Evolutionary conservation across 2,888 invertebrate species (phyloP).

Genomic region (Acanthopleura granulata): DNA sequence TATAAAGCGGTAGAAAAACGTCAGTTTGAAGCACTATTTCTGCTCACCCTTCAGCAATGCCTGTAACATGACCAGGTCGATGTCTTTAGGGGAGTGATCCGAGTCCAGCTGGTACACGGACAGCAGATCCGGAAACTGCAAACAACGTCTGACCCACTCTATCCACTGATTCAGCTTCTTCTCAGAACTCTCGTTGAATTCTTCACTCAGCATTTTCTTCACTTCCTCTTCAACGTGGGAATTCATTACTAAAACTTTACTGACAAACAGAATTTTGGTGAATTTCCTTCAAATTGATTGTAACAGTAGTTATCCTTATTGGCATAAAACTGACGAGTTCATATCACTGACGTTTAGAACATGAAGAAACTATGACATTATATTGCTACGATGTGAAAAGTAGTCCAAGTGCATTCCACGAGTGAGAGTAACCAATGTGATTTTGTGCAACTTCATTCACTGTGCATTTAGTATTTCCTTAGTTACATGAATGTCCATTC

Average conservation of each 20-base stretch:
- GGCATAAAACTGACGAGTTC: too few relatives aligned
- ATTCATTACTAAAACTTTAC: constrained; percentile 31
- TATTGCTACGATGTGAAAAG: too few relatives aligned
- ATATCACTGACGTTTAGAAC: too few relatives aligned
- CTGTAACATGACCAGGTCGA: constrained; percentile 67
- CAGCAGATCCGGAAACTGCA: constrained; percentile 53
- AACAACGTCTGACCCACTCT: constrained; percentile 48
- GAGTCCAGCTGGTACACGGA: constrained; percentile 64
- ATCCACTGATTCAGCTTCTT: constrained; percentile 34
- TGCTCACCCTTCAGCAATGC: constrained; percentile 66
- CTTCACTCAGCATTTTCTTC: constrained; percentile 42
- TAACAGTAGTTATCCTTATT: too few relatives aligned
- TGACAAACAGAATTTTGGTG: constrained; percentile 13
- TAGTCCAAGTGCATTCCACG: too few relatives aligned
- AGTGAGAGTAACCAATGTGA: too few relatives aligned
- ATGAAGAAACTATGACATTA: too few relatives aligned
- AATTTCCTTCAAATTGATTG: too few relatives aligned
- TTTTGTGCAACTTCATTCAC: too few relatives aligned
- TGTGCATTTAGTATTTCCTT: too few relatives aligned
- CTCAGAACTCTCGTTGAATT: constrained; percentile 38
- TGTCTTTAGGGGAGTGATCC: constrained; percentile 45
- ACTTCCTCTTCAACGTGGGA: constrained; percentile 35
- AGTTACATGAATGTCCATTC: too few relatives aligned
- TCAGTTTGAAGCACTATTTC: not conserved
- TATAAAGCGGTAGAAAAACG: too few relatives aligned